Conservation (phyloP, 2,113 vertebrate genomes). For the Ranitomeya variabilis region DNA sequence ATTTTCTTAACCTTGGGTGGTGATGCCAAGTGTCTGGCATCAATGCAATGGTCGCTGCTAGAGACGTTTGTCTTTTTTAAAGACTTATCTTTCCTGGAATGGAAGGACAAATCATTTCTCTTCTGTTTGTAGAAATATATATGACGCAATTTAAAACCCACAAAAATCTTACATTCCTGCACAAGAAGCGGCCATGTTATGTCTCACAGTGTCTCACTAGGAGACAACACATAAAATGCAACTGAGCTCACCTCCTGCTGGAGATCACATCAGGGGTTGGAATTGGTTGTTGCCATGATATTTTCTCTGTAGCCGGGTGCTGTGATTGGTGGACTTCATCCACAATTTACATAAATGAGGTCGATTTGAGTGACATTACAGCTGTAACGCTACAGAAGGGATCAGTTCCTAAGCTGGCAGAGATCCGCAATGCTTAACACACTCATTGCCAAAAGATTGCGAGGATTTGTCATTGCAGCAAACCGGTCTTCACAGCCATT, state of each 20-base stretch:
- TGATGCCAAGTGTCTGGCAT: background rate
- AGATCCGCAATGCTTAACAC: conserved; percentile 32
- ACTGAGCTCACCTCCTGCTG: conserved; percentile 7
- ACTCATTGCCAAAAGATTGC: background rate
- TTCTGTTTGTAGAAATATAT: background rate
- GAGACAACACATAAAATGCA: conserved; percentile 2
- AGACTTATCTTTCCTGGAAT: background rate
- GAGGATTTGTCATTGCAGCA: background rate
- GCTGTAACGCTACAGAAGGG: too few species aligned
- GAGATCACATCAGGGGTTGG: conserved; percentile 26
- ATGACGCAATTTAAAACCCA: background rate
- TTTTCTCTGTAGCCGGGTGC: conserved; percentile 62
- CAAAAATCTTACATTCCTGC: background rate
- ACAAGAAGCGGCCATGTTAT: background rate
- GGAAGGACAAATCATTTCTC: background rate
- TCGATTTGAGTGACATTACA: conserved; percentile 34
- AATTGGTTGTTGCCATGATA: conserved; percentile 73
- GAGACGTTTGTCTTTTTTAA: background rate
- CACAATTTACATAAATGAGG: conserved; percentile 56
- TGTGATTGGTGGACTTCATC: conserved; percentile 63
- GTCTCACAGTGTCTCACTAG: conserved; percentile 16
- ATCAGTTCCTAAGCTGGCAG: conserved; percentile 59
- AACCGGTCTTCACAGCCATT: background rate
- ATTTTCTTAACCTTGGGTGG: background rate
- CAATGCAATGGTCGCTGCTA: background rate